These are phyloP conservation scores for Micrastur ruficollis DNA, from an alignment of 2,797 vertebrate species.

Conservation along the genomic window DNA sequence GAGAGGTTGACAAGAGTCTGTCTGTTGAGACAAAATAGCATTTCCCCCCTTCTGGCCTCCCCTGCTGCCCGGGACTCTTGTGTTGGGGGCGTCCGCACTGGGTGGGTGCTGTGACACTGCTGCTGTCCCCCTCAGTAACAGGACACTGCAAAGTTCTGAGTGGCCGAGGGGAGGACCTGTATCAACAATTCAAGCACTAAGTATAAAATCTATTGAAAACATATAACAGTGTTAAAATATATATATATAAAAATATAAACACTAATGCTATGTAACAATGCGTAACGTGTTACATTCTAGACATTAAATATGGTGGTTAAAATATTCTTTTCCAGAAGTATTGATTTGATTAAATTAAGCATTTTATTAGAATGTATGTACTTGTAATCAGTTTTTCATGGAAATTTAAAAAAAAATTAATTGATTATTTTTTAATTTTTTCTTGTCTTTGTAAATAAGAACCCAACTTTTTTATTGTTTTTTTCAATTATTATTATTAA, in stretches of 20 bases:
- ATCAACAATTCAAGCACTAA: background rate
- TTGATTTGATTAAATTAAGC: background rate
- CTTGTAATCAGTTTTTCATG: background rate
- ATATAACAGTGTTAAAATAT: background rate
- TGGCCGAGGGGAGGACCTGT: background rate
- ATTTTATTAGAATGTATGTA: background rate
- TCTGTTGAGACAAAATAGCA: background rate
- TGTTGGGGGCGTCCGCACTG: background rate
- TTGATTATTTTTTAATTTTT: background rate
- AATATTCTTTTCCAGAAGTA: background rate
- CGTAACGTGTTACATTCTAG: background rate
- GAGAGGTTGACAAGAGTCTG: background rate
- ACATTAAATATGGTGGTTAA: background rate
- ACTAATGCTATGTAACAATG: background rate
- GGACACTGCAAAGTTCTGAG: background rate
- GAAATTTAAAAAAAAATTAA: fast-evolving
- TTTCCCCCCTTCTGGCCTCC: background rate
- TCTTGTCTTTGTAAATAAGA: background rate
- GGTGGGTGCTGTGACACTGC: too few species aligned
- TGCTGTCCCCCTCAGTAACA: background rate
- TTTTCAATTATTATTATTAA: background rate
- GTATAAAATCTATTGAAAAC: background rate
- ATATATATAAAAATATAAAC: background rate
- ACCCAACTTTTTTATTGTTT: fast-evolving
- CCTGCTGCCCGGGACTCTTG: background rate